A percentile compares a stretch with the other conserved stretches of the same genome.
Conservation (phyloP, 1,140 invertebrate species). For the Octopus sinensis region DNA sequence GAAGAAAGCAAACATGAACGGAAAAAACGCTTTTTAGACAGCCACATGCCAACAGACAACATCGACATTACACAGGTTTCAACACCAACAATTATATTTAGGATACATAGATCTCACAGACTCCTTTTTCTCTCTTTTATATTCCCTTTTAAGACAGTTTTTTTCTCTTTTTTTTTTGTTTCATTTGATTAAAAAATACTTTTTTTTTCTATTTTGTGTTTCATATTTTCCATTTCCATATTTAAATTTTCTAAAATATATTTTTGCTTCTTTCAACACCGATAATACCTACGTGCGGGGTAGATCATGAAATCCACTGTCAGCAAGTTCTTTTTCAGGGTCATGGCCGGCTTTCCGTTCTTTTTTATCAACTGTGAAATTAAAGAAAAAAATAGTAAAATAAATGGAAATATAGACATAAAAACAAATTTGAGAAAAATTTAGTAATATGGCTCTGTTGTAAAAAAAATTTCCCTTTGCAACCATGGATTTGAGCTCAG, state of each 20-base stretch:
- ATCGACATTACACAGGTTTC: not conserved
- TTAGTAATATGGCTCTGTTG: too few species aligned
- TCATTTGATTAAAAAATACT: too few species aligned
- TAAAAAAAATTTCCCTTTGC: too few species aligned
- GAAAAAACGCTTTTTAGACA: not conserved
- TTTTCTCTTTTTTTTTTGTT: too few species aligned
- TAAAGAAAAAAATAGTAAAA: too few species aligned
- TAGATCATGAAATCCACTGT: slow-evolving; percentile 44
- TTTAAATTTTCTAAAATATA: not conserved
- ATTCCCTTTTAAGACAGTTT: too few species aligned
- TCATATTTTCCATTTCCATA: not conserved
- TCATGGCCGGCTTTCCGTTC: slow-evolving; percentile 40
- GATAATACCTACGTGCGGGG: slow-evolving; percentile 38
- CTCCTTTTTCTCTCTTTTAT: not conserved
- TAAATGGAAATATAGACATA: too few species aligned
- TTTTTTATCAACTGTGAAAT: slow-evolving; percentile 42
- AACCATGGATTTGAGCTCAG: too few species aligned
- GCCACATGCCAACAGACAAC: not conserved
- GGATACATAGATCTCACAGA: not conserved
- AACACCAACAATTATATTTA: not conserved
- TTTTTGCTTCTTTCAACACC: not conserved
- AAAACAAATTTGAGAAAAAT: too few species aligned
- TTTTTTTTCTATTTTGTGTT: not conserved
- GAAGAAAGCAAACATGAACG: slow-evolving; percentile 10
- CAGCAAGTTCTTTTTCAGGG: slow-evolving; percentile 41